Conservation (phyloP, 2,113 vertebrate species). For the Choloepus hoffmanni region DNA sequence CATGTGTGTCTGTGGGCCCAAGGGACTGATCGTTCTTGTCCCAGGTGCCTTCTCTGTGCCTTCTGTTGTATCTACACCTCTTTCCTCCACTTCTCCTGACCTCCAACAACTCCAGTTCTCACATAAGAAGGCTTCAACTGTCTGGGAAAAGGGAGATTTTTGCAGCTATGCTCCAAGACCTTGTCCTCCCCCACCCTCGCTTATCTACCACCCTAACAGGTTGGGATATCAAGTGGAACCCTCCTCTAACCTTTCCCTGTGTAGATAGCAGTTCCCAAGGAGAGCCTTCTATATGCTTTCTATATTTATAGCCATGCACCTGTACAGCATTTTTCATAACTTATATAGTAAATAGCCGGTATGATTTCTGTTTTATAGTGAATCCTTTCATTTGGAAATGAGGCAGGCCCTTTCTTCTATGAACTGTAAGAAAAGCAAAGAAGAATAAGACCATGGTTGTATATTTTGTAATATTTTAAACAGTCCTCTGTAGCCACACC, state of each 20-base stretch:
- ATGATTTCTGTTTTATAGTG: conserved; percentile 75
- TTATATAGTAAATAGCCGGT: conserved; percentile 73
- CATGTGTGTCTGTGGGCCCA: fast-evolving
- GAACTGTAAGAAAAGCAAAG: conserved; percentile 78
- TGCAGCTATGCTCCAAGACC: too few relatives aligned
- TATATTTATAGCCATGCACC: conserved; percentile 82
- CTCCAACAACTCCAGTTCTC: fast-evolving
- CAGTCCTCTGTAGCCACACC: conserved; percentile 56
- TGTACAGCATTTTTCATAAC: conserved; percentile 85
- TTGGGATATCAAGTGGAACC: background rate
- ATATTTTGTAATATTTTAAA: conserved; percentile 84
- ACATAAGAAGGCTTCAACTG: background rate
- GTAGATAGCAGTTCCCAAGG: background rate
- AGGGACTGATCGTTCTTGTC: background rate
- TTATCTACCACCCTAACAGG: background rate
- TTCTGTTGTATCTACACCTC: background rate
- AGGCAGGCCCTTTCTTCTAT: conserved; percentile 78
- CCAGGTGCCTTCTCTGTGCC: background rate
- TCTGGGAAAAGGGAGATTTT: background rate
- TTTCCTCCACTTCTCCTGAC: background rate
- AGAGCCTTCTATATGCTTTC: conserved; percentile 63
- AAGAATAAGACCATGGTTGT: conserved; percentile 70
- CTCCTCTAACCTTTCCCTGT: background rate
- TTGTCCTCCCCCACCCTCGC: background rate
- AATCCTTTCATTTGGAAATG: conserved; percentile 75